A percentile compares a stretch with the other conserved stretches of the same genome.
phyloP scores from a whole-genome alignment of 1,140 invertebrate species.

The Drosophila kohkoa region DNA sequence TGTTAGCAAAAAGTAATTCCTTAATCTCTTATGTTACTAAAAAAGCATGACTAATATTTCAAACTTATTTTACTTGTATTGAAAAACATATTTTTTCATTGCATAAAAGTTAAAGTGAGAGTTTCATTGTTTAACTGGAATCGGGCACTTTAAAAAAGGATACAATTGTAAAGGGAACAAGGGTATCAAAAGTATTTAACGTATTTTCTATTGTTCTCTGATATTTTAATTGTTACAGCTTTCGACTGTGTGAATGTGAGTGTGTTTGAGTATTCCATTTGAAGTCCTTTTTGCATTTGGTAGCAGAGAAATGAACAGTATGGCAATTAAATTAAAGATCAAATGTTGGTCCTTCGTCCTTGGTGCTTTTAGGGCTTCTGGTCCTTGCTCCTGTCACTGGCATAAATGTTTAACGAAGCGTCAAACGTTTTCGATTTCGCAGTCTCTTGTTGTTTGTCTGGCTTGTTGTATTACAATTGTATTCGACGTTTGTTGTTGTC shows the following conservation, averaged over 20 bases:
- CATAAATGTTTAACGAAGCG: slow-evolving; percentile 81
- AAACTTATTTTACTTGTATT: no score
- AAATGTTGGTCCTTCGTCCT: slow-evolving; percentile 33
- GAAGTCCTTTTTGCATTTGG: slow-evolving; percentile 31
- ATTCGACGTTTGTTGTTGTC: slow-evolving; percentile 4
- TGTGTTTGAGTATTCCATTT: slow-evolving; percentile 2
- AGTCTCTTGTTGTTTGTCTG: slow-evolving; percentile 53
- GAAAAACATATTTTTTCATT: no score
- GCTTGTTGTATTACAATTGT: not conserved
- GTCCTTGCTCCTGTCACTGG: slow-evolving; percentile 19
- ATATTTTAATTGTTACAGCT: slow-evolving; percentile 11
- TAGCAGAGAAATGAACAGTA: slow-evolving; percentile 26
- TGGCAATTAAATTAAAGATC: slow-evolving; percentile 59
- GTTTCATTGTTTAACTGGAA: not conserved
- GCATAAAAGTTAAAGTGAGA: no score
- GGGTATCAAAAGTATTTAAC: not conserved
- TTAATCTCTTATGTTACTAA: no score
- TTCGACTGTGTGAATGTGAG: not conserved
- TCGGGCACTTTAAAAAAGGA: not conserved
- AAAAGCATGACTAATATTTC: no score
- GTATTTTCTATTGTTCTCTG: not conserved
- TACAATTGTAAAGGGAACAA: not conserved
- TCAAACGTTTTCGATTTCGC: slow-evolving; percentile 76
- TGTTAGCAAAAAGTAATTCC: no score
- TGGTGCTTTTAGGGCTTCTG: not conserved